Evolutionary conservation across 2,888 invertebrate genomes (phyloP).

Genomic region (Eueremaeus valkanovi): DNA sequence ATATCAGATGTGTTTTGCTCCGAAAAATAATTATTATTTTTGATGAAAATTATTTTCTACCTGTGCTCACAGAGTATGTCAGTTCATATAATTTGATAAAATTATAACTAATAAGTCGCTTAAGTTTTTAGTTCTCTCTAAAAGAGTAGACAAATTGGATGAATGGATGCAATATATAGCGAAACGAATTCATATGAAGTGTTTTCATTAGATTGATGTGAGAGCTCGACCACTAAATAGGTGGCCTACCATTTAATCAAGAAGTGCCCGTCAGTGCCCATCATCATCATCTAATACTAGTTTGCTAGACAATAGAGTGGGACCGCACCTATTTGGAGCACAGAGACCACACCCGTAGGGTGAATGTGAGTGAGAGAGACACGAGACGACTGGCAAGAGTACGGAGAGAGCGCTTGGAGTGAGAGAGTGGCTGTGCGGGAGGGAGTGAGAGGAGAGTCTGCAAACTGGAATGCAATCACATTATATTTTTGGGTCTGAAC

Average conservation of each 20-base stretch:
- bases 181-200: conserved; percentile 1
- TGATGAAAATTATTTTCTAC: too few species aligned
- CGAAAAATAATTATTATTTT: not conserved
- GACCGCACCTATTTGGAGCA: conserved; percentile 19
- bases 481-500: not conserved
- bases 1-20: not conserved
- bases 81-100: not conserved
- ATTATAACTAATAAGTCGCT: not conserved
- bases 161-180: not conserved
- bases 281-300: conserved; percentile 11
- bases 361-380: conserved; percentile 1
- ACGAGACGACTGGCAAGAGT: not conserved
- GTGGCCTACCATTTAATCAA: conserved; percentile 15
- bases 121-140: not conserved
- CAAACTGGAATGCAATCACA: not conserved
- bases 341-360: conserved; percentile 1
- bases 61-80: not conserved
- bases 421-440: not conserved
- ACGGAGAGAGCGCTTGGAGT: not conserved
- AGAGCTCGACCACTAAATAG: conserved; percentile 20
- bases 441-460: not conserved
- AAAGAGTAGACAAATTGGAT: not conserved
- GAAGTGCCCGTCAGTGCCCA: conserved; percentile 14
- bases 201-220: conserved; percentile 6
- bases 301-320: conserved; percentile 4